Conservation (phyloP, 2,888 invertebrate species). For the Mechanitis mazaeus region DNA sequence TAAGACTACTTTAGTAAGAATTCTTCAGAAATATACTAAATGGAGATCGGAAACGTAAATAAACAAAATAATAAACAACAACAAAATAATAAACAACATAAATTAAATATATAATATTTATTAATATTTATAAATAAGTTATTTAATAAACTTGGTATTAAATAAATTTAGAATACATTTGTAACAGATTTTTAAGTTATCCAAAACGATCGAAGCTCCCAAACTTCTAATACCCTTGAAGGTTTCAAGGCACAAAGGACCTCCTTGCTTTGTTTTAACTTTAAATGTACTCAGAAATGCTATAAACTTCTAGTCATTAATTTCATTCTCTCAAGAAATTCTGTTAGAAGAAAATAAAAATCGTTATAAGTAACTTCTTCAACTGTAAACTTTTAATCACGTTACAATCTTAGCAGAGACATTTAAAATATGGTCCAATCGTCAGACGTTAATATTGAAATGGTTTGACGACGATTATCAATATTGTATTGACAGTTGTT, state of each 20-base stretch:
- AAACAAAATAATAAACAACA: too few species aligned
- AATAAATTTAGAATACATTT: neutral
- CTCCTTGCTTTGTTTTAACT: slow-evolving; percentile 47
- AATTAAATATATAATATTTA: neutral
- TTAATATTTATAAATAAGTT: too few species aligned
- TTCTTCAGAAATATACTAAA: too few species aligned
- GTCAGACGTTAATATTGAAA: too few species aligned
- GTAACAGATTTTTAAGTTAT: slow-evolving; percentile 34
- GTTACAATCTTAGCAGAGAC: neutral
- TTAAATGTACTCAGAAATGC: slow-evolving; percentile 36
- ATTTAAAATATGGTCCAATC: too few species aligned
- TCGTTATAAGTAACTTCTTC: neutral
- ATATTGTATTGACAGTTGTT: too few species aligned
- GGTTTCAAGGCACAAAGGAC: slow-evolving; percentile 46
- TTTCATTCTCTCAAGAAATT: slow-evolving; percentile 23
- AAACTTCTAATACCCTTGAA: slow-evolving; percentile 58
- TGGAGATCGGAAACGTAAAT: too few species aligned
- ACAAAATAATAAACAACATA: neutral
- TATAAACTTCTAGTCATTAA: slow-evolving; percentile 29
- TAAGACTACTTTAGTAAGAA: too few species aligned
- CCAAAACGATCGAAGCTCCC: slow-evolving; percentile 36
- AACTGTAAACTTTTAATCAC: neutral
- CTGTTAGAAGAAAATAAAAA: slow-evolving; percentile 5
- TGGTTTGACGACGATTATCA: too few species aligned
- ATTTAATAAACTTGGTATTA: too few species aligned